Percentiles rank a stretch among this genome's conserved stretches.
Evolutionary conservation across 2,888 invertebrate species (phyloP).

Genomic region (Stegana nigrithorax): DNA sequence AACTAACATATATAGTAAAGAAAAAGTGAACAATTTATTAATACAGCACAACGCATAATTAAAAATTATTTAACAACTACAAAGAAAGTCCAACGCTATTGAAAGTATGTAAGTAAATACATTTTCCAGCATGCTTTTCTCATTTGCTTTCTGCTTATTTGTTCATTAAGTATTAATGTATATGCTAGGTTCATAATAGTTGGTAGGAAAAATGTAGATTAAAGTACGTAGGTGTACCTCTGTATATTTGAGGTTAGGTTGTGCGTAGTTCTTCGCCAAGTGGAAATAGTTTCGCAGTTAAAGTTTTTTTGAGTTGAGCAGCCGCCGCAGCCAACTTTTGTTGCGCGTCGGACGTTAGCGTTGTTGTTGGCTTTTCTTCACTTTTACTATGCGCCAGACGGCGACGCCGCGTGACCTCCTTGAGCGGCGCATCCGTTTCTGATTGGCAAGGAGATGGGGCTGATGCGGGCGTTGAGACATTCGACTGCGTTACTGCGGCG

Average conservation of each 20-base stretch:
- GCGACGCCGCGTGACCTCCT: constrained; percentile 35
- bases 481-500: constrained; percentile 5
- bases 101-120: too few relatives aligned
- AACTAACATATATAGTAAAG: constrained; percentile 10
- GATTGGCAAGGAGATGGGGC: constrained; percentile 45
- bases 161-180: neutral
- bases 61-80: too few relatives aligned
- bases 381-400: constrained; percentile 34
- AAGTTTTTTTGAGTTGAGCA: constrained; percentile 39
- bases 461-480: neutral
- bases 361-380: neutral
- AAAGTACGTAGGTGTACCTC: neutral
- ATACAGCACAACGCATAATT: constrained; percentile 7
- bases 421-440: constrained; percentile 48
- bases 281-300: constrained; percentile 46
- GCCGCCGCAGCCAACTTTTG: constrained; percentile 29
- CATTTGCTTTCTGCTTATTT: neutral
- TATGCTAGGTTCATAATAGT: neutral
- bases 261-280: constrained; percentile 16
- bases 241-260: constrained; percentile 6
- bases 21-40: constrained; percentile 4
- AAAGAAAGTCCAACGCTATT: neutral
- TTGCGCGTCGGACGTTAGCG: constrained; percentile 25
- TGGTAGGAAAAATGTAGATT: neutral
- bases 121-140: too few relatives aligned